These are phyloP conservation scores for Hydrolagus colliei DNA, from an alignment of 2,797 vertebrate genomes.

Conservation along the genomic window DNA sequence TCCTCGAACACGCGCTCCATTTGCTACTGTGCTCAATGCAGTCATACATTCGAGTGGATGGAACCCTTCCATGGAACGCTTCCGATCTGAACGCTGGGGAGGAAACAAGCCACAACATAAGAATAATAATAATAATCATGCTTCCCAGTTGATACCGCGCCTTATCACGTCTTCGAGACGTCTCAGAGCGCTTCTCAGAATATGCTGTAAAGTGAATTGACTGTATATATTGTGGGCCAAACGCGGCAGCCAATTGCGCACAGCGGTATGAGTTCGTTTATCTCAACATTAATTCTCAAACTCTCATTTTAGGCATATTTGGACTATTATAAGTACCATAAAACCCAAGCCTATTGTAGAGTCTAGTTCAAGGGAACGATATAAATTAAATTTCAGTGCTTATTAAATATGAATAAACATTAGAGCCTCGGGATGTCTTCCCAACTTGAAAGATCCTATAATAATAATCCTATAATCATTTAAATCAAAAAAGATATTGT, in stretches of 20 bases:
- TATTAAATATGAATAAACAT: no score
- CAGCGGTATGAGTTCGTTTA: constrained; percentile 27
- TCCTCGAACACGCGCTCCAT: constrained; percentile 81
- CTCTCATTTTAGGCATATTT: background rate
- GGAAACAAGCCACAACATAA: constrained; percentile 5
- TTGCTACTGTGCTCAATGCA: constrained; percentile 67
- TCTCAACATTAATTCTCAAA: constrained; percentile 19
- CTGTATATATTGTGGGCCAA: no score
- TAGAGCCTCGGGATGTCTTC: no score
- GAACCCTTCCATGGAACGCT: background rate
- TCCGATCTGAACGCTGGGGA: constrained; percentile 24
- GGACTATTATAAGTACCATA: background rate
- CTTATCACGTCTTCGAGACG: background rate
- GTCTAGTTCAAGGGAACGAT: no score
- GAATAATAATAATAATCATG: constrained; percentile 34
- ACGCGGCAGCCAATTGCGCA: no score
- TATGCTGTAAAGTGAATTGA: no score
- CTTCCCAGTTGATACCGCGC: constrained; percentile 6
- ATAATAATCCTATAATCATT: no score
- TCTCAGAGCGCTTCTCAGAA: no score
- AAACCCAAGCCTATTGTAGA: no score
- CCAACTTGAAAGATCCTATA: no score
- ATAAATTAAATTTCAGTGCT: no score
- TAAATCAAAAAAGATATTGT: no score
- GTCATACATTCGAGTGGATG: background rate